phyloP scores from a whole-genome alignment of 2,888 invertebrate genomes.

The Aleiodes testaceus region DNA sequence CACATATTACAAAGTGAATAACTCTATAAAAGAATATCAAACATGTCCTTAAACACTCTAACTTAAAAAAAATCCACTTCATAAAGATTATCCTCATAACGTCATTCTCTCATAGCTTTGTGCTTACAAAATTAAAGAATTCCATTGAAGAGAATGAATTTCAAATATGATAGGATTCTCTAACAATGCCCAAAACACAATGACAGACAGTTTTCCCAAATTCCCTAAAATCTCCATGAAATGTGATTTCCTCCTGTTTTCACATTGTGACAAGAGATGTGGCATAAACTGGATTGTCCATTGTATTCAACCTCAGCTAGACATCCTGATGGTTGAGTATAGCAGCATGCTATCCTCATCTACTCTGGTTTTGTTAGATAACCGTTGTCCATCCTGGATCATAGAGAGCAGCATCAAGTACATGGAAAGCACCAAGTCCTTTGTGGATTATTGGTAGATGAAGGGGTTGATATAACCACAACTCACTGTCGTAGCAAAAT shows the following conservation, averaged over 20 bases:
- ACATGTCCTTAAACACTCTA: no score
- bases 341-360: not conserved
- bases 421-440: conserved; percentile 31
- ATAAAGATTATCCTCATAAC: no score
- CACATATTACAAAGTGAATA: no score
- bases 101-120: no score
- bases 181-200: not conserved
- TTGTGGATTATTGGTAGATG: conserved; percentile 36
- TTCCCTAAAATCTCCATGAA: not conserved
- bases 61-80: no score
- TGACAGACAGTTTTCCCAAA: not conserved
- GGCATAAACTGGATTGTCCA: conserved; percentile 1
- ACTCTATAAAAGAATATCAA: no score
- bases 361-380: conserved; percentile 24
- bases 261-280: conserved; percentile 18
- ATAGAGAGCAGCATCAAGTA: conserved; percentile 14
- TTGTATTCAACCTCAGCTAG: conserved; percentile 3
- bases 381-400: conserved; percentile 22
- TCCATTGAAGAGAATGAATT: no score
- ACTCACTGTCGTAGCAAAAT: conserved; percentile 8
- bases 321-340: not conserved
- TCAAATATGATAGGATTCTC: not conserved
- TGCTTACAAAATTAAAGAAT: no score
- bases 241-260: conserved; percentile 20
- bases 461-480: conserved; percentile 40